phyloP scores from a whole-genome alignment of 1,140 invertebrate species.

The Andrena cerasifolii region DNA sequence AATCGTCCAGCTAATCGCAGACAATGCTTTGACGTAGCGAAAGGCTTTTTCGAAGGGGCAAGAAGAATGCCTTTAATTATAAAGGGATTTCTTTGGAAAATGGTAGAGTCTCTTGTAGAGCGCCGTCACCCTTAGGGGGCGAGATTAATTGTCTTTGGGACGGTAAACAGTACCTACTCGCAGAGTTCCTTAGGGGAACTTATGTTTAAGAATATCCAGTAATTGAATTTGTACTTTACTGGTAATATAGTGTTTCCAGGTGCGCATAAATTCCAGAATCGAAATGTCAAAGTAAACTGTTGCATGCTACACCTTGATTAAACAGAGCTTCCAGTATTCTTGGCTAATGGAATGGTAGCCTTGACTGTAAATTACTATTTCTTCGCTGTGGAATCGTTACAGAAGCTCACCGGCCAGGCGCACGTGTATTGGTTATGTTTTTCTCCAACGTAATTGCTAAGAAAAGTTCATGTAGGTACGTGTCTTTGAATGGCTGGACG shows the following conservation, averaged over 20 bases:
- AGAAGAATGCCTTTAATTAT: slow-evolving; percentile 26
- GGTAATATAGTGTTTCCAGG: too few species aligned
- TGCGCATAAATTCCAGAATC: too few species aligned
- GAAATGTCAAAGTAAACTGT: too few species aligned
- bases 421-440: too few species aligned
- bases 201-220: too few species aligned
- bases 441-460: too few species aligned
- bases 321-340: not conserved
- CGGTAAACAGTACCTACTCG: not conserved
- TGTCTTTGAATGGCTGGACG: too few species aligned
- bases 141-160: slow-evolving; percentile 5
- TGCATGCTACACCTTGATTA: not conserved
- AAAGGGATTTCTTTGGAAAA: slow-evolving; percentile 6
- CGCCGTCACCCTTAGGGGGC: not conserved
- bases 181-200: too few species aligned
- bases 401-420: too few species aligned
- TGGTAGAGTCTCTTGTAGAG: not conserved
- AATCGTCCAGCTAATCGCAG: slow-evolving; percentile 26
- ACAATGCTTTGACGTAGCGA: slow-evolving; percentile 10
- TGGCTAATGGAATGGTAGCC: not conserved
- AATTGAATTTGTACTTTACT: too few species aligned
- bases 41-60: not conserved
- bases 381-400: too few species aligned
- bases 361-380: not conserved
- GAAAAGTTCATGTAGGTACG: too few species aligned